Base-by-base conservation (phyloP, 2,797 vertebrate genomes). In the Neosilurus hyrtlii region DNA sequence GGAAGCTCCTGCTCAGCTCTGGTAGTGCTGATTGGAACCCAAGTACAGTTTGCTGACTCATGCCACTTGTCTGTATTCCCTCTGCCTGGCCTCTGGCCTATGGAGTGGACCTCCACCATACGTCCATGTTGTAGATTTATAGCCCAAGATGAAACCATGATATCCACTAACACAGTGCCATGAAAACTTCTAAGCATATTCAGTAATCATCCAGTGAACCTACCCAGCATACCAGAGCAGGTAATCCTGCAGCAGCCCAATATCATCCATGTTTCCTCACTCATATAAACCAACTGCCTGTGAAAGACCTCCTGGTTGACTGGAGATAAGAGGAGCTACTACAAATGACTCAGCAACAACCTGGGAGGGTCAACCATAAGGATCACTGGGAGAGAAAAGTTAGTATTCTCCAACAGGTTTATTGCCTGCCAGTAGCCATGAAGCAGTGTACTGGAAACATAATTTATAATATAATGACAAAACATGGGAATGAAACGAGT, bases 321-420 rank as follows among this genome's bases (percentile, higher is more conserved):
- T 79, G 87, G 86, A 94, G 94, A 95, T 95, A 95, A 95, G 94
- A 84, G 91, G 82, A 84, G 82, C 90, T 87, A 86, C 83, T 87
- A 87, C 91, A 93, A 90, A 92, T 95, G 93, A 95, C 93, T 95
- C 93, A 94, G 94, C 94, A 92, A 65, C 86, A 51, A 8, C 85
- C 79, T 85, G 76, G 85, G 43, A 88, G 85, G 90, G 90, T 89
- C 86, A 72, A 85, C 71, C 82, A 79, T 83, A 86, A 76, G 91
- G 92, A 91, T 93, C 89, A 86, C 85, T 88, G 87, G 91, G 90
- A 91, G 79, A 26, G 37, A 68, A 76, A 54, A 67, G 59, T 68
- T 73, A 86, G 84, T 76, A 24, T 76, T 83, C 59, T 82, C 75
- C 66, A 81, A 62, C 79, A 74, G 52, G 65, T 72, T 80, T 87